These are phyloP conservation scores for Plutomurus gul DNA, from an alignment of 1,140 invertebrate species.

Conservation along the genomic window DNA sequence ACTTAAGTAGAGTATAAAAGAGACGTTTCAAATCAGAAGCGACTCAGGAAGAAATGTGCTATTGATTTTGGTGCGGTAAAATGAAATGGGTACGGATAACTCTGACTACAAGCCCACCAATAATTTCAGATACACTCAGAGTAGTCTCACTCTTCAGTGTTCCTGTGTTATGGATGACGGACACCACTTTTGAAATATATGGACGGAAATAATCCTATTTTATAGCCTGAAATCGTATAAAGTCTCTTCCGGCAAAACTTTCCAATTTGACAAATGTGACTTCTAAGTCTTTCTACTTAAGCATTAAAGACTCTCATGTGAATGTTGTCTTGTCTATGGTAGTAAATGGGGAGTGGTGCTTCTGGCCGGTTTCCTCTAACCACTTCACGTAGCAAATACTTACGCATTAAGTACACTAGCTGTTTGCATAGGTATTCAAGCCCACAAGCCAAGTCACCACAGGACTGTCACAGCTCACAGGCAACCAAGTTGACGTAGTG, in stretches of 20 bases:
- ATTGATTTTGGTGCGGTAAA: constrained; percentile 17
- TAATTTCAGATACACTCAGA: background rate
- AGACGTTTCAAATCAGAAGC: background rate
- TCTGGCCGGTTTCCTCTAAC: no score
- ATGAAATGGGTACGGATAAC: constrained; percentile 13
- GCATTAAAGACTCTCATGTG: constrained; percentile 20
- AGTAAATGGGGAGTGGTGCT: no score
- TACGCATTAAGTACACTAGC: background rate
- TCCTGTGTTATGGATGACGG: constrained; percentile 2
- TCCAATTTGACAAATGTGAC: constrained; percentile 35
- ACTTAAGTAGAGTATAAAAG: background rate
- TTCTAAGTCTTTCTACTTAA: constrained; percentile 27
- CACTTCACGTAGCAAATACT: background rate
- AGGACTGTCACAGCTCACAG: no score
- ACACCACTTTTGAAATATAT: constrained; percentile 32
- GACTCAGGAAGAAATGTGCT: constrained; percentile 7
- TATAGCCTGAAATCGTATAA: constrained; percentile 31
- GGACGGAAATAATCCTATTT: constrained; percentile 22
- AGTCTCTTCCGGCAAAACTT: constrained; percentile 18
- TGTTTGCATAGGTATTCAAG: constrained; percentile 22
- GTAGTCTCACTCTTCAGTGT: background rate
- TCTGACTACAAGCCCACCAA: background rate
- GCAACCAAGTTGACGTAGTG: no score
- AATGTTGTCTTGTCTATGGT: background rate
- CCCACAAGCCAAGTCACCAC: no score